These are phyloP conservation scores for Aphidius gifuensis DNA, from an alignment of 1,140 invertebrate species.

Conservation along the genomic window DNA sequence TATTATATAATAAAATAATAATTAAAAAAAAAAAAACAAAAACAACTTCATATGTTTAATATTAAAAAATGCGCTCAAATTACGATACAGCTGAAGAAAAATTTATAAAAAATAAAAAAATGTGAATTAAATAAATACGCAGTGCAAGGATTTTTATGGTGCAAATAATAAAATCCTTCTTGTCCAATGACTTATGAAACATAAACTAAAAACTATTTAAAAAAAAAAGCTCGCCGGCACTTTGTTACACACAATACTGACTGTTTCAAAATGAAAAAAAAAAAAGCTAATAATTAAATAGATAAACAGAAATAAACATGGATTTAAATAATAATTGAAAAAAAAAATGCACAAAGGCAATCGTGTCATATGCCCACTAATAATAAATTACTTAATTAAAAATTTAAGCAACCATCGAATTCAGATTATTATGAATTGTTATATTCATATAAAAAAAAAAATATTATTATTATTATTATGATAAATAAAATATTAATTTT, in stretches of 20 bases:
- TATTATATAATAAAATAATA: constrained; percentile 41
- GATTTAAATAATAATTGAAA: constrained; percentile 20
- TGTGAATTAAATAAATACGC: not conserved
- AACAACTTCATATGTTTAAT: constrained; percentile 32
- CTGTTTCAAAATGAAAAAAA: not conserved
- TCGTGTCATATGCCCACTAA: constrained; percentile 35
- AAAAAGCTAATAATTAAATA: too few species aligned
- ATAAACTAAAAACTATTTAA: constrained; percentile 26
- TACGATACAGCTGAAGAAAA: constrained; percentile 28
- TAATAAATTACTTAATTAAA: constrained; percentile 33
- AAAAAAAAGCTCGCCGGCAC: not conserved
- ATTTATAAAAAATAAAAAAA: not conserved
- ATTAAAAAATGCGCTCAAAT: constrained; percentile 34
- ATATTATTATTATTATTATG: not conserved
- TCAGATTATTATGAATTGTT: constrained; percentile 14
- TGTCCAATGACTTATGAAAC: constrained; percentile 26
- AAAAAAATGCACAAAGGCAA: constrained; percentile 38
- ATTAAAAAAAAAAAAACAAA: constrained; percentile 26
- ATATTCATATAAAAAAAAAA: constrained; percentile 29
- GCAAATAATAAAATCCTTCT: constrained; percentile 11
- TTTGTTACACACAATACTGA: not conserved
- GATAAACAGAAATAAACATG: too few species aligned
- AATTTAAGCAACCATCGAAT: constrained; percentile 22
- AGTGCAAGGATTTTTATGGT: constrained; percentile 18
- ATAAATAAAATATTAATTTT: constrained; percentile 29